phyloP scores from a whole-genome alignment of 2,888 invertebrate species.

The Tetrapedia diversipes region DNA sequence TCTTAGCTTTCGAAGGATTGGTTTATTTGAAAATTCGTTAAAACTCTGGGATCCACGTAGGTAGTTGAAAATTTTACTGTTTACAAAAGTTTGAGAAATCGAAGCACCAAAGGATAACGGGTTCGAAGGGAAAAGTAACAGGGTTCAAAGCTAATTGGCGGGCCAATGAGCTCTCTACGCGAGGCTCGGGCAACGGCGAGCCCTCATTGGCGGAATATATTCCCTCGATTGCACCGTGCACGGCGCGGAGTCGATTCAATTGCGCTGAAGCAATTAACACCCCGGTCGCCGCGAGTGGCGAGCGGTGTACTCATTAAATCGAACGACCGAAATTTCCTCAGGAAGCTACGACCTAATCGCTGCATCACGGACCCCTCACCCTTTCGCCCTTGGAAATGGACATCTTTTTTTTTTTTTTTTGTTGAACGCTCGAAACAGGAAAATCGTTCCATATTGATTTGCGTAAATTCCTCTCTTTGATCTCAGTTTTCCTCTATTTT shows the following conservation, averaged over 20 bases:
- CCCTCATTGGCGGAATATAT: conserved; percentile 21
- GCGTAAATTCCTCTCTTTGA: no score
- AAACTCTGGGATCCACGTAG: no score
- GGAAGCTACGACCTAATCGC: background rate
- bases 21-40: no score
- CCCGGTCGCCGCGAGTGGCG: conserved; percentile 22
- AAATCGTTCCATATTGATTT: no score
- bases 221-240: conserved; percentile 29
- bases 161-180: background rate
- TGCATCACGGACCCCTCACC: background rate
- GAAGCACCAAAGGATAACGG: background rate
- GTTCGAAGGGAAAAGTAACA: background rate
- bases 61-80: background rate
- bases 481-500: no score
- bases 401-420: no score
- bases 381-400: background rate
- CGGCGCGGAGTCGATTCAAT: conserved; percentile 29
- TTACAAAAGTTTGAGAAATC: no score
- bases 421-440: background rate
- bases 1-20: no score
- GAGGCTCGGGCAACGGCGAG: background rate
- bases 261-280: conserved; percentile 39
- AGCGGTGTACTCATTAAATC: conserved; percentile 40
- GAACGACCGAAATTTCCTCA: conserved; percentile 38
- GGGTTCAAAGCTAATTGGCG: background rate